Evolutionary conservation across 2,797 vertebrate genomes (phyloP).

Genomic region (Moxostoma hubbsi): DNA sequence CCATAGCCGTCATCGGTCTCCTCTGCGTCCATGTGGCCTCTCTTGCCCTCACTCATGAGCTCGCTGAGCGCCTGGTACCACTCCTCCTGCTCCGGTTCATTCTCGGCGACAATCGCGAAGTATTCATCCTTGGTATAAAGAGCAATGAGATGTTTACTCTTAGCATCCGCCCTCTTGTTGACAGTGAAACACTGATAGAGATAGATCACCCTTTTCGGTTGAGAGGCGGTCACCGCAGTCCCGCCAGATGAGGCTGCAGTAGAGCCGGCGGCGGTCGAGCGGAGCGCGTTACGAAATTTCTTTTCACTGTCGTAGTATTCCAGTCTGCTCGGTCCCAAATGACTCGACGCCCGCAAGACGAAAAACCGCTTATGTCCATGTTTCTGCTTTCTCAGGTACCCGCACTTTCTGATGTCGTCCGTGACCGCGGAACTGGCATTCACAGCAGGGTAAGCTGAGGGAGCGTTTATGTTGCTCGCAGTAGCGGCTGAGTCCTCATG

Average conservation of each 20-base stretch:
- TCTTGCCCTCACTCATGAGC: slow-evolving; percentile 92
- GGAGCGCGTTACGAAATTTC: slow-evolving; percentile 91
- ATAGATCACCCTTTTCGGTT: slow-evolving; percentile 92
- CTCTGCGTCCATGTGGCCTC: slow-evolving; percentile 85
- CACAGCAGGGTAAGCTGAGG: slow-evolving; percentile 35
- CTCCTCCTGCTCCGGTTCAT: slow-evolving; percentile 93
- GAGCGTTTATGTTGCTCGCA: slow-evolving; percentile 70
- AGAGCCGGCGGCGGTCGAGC: slow-evolving; percentile 73
- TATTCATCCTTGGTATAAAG: slow-evolving; percentile 97
- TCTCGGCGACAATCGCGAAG: slow-evolving; percentile 94
- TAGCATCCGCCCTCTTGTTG: slow-evolving; percentile 93
- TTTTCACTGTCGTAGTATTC: slow-evolving; percentile 99
- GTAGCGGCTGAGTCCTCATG: slow-evolving; percentile 70
- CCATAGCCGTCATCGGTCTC: slow-evolving; percentile 84
- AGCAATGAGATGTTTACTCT: slow-evolving; percentile 95
- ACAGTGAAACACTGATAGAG: slow-evolving; percentile 97
- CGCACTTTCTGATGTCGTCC: slow-evolving; percentile 91
- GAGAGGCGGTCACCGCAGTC: slow-evolving; percentile 68
- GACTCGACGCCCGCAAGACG: slow-evolving; percentile 89
- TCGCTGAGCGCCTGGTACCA: slow-evolving; percentile 95
- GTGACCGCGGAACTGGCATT: slow-evolving; percentile 50
- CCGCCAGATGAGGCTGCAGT: slow-evolving; percentile 72
- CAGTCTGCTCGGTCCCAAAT: slow-evolving; percentile 88
- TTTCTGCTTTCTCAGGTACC: slow-evolving; percentile 94
- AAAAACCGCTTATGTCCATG: slow-evolving; percentile 96